Percentiles rank a stretch among this genome's conserved stretches.
phyloP scores from a whole-genome alignment of 2,888 invertebrate species.

The Noctuana brunneofusca region DNA sequence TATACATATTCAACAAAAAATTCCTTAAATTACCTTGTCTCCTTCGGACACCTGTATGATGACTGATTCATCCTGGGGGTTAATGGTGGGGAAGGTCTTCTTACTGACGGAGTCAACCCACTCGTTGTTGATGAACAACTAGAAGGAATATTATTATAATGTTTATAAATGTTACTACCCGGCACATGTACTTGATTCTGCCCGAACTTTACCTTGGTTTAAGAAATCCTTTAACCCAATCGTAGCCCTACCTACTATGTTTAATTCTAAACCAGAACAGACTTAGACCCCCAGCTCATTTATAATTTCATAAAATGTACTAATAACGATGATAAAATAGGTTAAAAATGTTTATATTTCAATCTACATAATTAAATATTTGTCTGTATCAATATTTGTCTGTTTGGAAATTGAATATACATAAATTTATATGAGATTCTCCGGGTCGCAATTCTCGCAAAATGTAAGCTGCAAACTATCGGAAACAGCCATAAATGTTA shows the following conservation, averaged over 20 bases:
- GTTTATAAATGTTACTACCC: neutral
- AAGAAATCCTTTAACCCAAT: too few species aligned
- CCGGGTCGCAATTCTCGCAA: neutral
- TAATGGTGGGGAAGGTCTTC: slow-evolving; percentile 91
- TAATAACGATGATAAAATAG: neutral
- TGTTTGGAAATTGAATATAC: neutral
- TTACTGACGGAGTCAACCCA: slow-evolving; percentile 91
- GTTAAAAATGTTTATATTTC: too few species aligned
- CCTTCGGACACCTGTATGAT: slow-evolving; percentile 91
- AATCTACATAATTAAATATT: neutral
- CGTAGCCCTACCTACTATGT: too few species aligned
- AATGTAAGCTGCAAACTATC: slow-evolving; percentile 1
- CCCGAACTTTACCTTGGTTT: too few species aligned
- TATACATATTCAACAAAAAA: neutral
- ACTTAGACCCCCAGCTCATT: too few species aligned
- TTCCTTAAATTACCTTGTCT: slow-evolving; percentile 84
- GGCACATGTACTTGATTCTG: too few species aligned
- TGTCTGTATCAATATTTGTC: too few species aligned
- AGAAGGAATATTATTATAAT: slow-evolving; percentile 25
- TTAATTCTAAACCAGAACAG: too few species aligned
- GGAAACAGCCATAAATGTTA: slow-evolving; percentile 9
- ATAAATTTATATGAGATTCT: neutral
- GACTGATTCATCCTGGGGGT: slow-evolving; percentile 89
- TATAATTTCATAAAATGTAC: neutral
- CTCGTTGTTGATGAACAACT: slow-evolving; percentile 91